These are phyloP conservation scores for Struthidea cinerea DNA, from an alignment of 2,113 vertebrate genomes.

Conservation along the genomic window DNA sequence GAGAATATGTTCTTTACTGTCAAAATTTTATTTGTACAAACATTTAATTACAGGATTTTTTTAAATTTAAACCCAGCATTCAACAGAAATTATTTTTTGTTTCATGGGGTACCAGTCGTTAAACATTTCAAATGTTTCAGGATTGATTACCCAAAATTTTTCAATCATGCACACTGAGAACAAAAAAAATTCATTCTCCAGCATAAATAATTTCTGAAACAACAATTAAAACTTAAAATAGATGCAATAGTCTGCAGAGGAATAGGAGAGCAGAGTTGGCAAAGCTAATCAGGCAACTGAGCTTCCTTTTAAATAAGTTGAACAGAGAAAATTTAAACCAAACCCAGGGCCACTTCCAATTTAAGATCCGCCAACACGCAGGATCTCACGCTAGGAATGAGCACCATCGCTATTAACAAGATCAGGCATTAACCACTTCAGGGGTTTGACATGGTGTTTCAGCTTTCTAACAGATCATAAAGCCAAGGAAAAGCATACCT, in stretches of 20 bases:
- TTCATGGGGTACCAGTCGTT: background rate
- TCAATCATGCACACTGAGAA: background rate
- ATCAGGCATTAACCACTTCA: background rate
- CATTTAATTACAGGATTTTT: background rate
- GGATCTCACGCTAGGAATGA: constrained; percentile 52
- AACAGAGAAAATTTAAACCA: constrained; percentile 30
- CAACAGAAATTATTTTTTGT: background rate
- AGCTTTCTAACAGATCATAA: constrained; percentile 13
- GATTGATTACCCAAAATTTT: background rate
- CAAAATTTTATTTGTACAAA: background rate
- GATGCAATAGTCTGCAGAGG: constrained; percentile 26
- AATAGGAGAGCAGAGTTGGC: constrained; percentile 56
- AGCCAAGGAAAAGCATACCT: constrained; percentile 35
- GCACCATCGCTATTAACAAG: background rate
- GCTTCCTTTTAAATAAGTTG: constrained; percentile 23
- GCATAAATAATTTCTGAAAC: constrained; percentile 39
- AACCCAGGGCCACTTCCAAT: constrained; percentile 29
- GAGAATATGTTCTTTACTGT: background rate
- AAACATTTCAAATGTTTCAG: background rate
- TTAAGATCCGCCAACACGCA: constrained; percentile 7
- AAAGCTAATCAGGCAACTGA: constrained; percentile 54
- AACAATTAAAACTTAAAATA: constrained; percentile 28
- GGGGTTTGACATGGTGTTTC: background rate
- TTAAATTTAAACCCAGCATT: background rate
- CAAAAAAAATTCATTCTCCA: constrained; percentile 49